These are phyloP conservation scores for Malacoraja senta DNA, from an alignment of 2,797 vertebrate genomes.

Conservation along the genomic window DNA sequence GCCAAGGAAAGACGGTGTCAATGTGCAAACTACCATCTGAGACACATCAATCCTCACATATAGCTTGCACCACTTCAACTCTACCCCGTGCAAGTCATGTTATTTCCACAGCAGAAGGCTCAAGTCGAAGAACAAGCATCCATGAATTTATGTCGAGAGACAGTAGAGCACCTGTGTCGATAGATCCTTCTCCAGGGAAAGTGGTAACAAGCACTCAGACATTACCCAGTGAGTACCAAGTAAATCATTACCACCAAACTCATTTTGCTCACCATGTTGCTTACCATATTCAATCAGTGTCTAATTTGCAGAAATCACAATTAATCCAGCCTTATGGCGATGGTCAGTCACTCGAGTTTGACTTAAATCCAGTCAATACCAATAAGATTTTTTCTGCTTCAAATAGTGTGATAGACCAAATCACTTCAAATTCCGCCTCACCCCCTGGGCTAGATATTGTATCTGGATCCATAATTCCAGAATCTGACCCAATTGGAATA, in stretches of 20 bases:
- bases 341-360: neutral
- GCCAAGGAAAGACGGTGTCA: constrained; percentile 65
- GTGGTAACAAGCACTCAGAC: constrained; percentile 60
- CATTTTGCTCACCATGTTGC: constrained; percentile 39
- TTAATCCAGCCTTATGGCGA: neutral
- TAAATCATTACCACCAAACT: constrained; percentile 51
- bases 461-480: constrained; percentile 58
- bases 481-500: constrained; percentile 50
- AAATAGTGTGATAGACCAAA: constrained; percentile 45
- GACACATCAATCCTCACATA: constrained; percentile 44
- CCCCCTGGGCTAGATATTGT: constrained; percentile 41
- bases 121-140: constrained; percentile 88
- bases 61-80: constrained; percentile 43
- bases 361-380: constrained; percentile 43
- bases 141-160: constrained; percentile 95
- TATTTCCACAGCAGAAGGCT: constrained; percentile 93
- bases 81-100: constrained; percentile 94
- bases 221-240: constrained; percentile 88
- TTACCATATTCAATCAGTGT: constrained; percentile 40
- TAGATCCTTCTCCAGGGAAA: constrained; percentile 64
- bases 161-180: constrained; percentile 74
- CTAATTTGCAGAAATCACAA: constrained; percentile 35
- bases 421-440: constrained; percentile 37
- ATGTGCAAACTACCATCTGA: constrained; percentile 69
- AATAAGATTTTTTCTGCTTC: constrained; percentile 41